Evolutionary conservation across 1,140 invertebrate species (phyloP).

Genomic region (roundworm (Caenorhabditis elegans)): DNA sequence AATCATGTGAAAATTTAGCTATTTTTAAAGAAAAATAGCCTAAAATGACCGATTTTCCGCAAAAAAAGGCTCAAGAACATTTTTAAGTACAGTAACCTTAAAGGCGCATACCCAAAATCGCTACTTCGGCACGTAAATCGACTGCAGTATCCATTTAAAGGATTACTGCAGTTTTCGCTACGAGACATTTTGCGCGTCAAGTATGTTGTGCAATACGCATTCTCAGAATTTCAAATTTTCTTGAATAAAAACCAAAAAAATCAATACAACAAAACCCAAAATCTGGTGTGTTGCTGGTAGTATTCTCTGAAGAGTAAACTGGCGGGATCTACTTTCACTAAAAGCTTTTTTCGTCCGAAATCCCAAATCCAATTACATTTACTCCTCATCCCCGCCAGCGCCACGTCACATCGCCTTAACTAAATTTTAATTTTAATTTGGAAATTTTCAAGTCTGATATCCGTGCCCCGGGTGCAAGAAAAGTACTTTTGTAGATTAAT

Average conservation of each 20-base stretch:
- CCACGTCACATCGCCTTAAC: background rate
- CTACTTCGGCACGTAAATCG: no score
- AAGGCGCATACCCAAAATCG: no score
- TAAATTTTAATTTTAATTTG: background rate
- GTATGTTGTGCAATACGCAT: no score
- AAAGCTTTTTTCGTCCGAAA: conserved; percentile 19
- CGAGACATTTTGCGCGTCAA: no score
- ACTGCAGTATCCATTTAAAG: no score
- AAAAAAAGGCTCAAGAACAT: no score
- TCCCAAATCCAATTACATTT: conserved; percentile 17
- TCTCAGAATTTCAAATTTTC: no score
- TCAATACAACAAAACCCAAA: background rate
- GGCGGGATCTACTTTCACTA: conserved; percentile 23
- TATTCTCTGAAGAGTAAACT: background rate
- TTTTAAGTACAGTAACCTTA: no score
- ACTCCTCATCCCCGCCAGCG: background rate
- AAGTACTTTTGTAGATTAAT: background rate
- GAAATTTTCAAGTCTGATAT: background rate
- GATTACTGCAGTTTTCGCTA: no score
- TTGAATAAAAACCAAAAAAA: background rate
- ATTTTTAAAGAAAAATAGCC: no score
- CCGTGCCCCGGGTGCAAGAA: background rate
- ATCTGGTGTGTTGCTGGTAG: background rate
- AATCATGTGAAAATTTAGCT: no score
- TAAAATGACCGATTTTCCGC: no score